Evolutionary conservation across 2,113 vertebrate genomes (phyloP), one percentile per base, ranked within the genome.

Genomic region (Craseonycteris thonglongyai): DNA sequence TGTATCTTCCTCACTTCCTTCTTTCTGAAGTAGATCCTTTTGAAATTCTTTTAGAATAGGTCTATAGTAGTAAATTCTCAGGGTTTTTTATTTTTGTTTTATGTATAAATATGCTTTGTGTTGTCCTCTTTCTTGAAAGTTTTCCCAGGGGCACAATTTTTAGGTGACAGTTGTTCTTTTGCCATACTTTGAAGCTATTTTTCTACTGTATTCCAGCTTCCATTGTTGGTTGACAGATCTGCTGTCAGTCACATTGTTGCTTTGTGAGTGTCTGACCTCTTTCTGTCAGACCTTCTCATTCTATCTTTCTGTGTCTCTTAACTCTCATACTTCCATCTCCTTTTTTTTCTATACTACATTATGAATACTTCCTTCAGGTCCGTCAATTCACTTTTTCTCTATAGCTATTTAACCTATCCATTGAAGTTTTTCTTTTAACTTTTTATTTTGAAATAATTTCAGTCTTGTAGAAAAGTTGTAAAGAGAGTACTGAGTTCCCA

Each of bases 401-500:
- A 49, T 56, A 72, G 71, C 7, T 33, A 38, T n/a, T 69, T 86
- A 24, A 42, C 30, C 63, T 71, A 11, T 33, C 24, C 54, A 35
- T 21, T 54, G 33, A 89, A n/a, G 71, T 21, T 45, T 76, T 22
- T 11, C 30, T 54, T 90, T 59, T 49, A 30, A 24, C 21, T 40
- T 68, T 76, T 63, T 51, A n/a, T 51, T 59, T 58, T 92, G 40
- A 47, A 49, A 45, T 93, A 19, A 65, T n/a, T 86, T 51, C 54
- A 81, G 47, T 40, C 40, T 72, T 65, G 0, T 21, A 72, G 65
- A 49, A 75, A 49, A 75, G n/a, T 74, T 54, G 14, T 30, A 68
- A 8, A 56, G 56, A 61, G 22, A 63, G 7, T 47, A 45, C 19
- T 35, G 30, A 85, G n/a, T 61, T 28, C 35, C n/a, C 16, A 26